These are phyloP conservation scores for Pissodes strobi DNA, from an alignment of 1,140 invertebrate species.

Conservation along the genomic window DNA sequence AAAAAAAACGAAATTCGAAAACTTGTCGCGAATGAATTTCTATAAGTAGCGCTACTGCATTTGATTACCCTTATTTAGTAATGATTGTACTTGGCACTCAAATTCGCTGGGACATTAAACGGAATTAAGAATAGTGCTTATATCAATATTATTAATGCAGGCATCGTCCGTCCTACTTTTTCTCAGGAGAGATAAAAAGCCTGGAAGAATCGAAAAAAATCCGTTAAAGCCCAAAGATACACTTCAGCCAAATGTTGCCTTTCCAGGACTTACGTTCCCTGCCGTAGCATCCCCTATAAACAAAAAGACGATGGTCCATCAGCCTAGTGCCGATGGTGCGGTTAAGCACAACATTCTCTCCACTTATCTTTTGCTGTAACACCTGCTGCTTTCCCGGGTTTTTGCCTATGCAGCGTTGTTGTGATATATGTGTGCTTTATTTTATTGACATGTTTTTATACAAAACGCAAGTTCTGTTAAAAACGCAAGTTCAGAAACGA, in stretches of 20 bases:
- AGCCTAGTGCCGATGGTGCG: constrained; percentile 21
- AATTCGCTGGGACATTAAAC: too few species aligned
- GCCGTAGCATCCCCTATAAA: constrained; percentile 20
- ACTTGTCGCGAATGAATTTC: too few species aligned
- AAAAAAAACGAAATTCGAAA: too few species aligned
- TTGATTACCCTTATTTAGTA: too few species aligned
- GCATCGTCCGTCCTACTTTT: too few species aligned
- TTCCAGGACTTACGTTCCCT: background rate
- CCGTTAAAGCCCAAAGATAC: constrained; percentile 11
- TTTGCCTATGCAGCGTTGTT: background rate
- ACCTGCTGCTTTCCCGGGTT: constrained; percentile 22
- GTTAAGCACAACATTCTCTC: constrained; percentile 15
- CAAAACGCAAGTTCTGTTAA: too few species aligned
- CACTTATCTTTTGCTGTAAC: constrained; percentile 15
- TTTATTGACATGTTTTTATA: background rate
- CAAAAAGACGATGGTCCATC: constrained; percentile 23
- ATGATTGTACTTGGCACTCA: too few species aligned
- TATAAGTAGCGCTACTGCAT: too few species aligned
- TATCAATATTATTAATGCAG: too few species aligned
- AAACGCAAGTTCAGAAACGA: too few species aligned
- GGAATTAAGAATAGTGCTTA: too few species aligned
- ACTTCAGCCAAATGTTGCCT: constrained; percentile 13
- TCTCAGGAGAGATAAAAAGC: background rate
- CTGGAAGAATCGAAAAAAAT: background rate
- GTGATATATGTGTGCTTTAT: background rate